phyloP scores from a whole-genome alignment of 2,888 invertebrate species.

The Trimorus sp. region DNA sequence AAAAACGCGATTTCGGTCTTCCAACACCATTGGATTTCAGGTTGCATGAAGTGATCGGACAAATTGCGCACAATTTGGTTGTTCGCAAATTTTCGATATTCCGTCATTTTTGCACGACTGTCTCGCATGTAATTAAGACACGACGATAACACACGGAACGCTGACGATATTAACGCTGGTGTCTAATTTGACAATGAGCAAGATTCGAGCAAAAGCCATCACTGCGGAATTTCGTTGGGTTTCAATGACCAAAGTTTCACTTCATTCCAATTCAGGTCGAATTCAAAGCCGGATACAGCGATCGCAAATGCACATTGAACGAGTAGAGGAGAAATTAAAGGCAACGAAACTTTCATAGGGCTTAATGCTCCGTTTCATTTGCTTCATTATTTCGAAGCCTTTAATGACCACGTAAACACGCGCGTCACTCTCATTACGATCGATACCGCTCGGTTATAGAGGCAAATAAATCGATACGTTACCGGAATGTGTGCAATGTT shows the following conservation, averaged over 20 bases:
- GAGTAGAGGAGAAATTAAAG: conserved; percentile 43
- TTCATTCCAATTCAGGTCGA: conserved; percentile 45
- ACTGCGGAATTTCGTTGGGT: conserved; percentile 47
- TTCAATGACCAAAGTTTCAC: conserved; percentile 53
- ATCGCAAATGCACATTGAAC: conserved; percentile 20
- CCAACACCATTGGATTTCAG: too few species aligned
- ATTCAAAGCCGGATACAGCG: conserved; percentile 39
- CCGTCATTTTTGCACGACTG: too few species aligned
- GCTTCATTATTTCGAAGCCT: conserved; percentile 25
- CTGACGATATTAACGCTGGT: not conserved
- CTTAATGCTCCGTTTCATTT: conserved; percentile 46
- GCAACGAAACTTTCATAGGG: conserved; percentile 40
- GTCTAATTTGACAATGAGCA: conserved; percentile 5
- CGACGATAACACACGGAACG: too few species aligned
- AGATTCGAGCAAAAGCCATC: conserved; percentile 27
- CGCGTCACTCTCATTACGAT: not conserved
- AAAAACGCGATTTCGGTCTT: too few species aligned
- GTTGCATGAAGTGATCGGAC: too few species aligned
- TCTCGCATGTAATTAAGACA: too few species aligned
- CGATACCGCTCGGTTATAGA: not conserved
- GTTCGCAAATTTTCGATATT: too few species aligned
- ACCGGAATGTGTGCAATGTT: too few species aligned
- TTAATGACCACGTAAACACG: too few species aligned
- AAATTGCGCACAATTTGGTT: too few species aligned
- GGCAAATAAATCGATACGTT: too few species aligned